Base-by-base conservation (phyloP, 2,113 vertebrate species). In the Pholis gunnellus region DNA sequence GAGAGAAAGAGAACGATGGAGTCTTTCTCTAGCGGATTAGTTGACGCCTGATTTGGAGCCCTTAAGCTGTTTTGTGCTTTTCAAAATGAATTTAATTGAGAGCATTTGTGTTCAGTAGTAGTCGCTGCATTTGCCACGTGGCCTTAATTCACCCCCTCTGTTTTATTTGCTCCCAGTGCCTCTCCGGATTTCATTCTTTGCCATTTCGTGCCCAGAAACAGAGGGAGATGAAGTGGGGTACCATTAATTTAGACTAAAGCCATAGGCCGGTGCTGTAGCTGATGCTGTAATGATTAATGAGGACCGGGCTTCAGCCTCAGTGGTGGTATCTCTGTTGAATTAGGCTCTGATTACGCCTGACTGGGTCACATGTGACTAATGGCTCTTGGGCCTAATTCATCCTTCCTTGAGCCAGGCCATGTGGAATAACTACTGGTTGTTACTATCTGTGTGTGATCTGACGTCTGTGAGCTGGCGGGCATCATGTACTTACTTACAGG, bases 341-440 rank as follows among this genome's bases (percentile, higher is more conserved):
- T 87, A 90, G 91, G 82, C 83, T 82, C 88, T 88, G 89, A 93
- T 93, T 90, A 92, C 40, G 83, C 59, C 90, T 87, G 86, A 75
- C 89, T 92, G 90, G 87, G 87, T 93, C 87, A 89, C 86, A 89
- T 79, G 89, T 89, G 88, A 93, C 82, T 84, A 87, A 93, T 91
- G 66, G 88, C 86, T 81, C 78, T 25, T 18, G 86, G 89, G 75
- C 52, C 79, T 83, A 83, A 88, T 92, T 86, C 86, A 86, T 91
- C 74, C 83, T 82, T 87, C 74, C 73, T 86, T 84, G 56, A 77
- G 75, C 84, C 78, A 48, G 27, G 60, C 89, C 61, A 38, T 59
- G 81, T 72, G 82, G 60, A 81, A 76, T 50, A 75, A 66, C 77
- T 18, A 18, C 71, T 61, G 68, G 6, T 20, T 72, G 22, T 52